phyloP scores from a whole-genome alignment of 2,888 invertebrate genomes.

The Coleophora flavipennella region DNA sequence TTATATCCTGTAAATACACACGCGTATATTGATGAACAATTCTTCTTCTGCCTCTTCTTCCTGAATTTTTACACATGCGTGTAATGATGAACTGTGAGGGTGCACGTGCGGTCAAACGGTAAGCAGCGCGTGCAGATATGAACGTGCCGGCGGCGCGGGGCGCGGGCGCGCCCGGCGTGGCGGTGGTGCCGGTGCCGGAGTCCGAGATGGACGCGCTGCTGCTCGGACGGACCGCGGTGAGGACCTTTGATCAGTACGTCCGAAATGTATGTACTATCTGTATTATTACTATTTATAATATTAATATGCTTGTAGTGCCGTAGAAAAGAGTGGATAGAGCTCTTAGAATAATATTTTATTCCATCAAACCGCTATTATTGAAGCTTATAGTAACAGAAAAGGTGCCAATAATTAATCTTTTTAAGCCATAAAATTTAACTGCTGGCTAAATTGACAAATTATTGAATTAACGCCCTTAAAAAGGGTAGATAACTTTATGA shows the following conservation, averaged over 20 bases:
- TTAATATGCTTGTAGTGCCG: too few relatives aligned
- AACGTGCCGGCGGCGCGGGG: conserved; percentile 49
- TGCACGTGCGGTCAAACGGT: conserved; percentile 5
- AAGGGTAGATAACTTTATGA: too few relatives aligned
- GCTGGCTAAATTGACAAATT: not conserved
- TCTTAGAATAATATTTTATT: too few relatives aligned
- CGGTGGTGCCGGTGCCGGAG: conserved; percentile 76
- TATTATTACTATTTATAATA: conserved; percentile 9
- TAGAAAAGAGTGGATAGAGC: too few relatives aligned
- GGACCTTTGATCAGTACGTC: conserved; percentile 73
- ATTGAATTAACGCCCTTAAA: too few relatives aligned
- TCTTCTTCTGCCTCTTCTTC: too few relatives aligned
- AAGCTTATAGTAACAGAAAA: too few relatives aligned
- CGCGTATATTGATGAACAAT: too few relatives aligned
- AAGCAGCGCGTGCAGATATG: conserved; percentile 25
- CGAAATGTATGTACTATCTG: conserved; percentile 65
- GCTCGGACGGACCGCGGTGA: conserved; percentile 84
- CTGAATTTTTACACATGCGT: too few relatives aligned
- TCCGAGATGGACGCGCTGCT: conserved; percentile 87
- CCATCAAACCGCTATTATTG: too few relatives aligned
- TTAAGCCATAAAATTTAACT: not conserved
- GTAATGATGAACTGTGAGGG: not conserved
- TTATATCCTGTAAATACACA: too few relatives aligned
- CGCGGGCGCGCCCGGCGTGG: conserved; percentile 70
- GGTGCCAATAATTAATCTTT: not conserved